Base-by-base conservation (phyloP, 2,888 invertebrate genomes). In the Tetanocera ferruginea region DNA sequence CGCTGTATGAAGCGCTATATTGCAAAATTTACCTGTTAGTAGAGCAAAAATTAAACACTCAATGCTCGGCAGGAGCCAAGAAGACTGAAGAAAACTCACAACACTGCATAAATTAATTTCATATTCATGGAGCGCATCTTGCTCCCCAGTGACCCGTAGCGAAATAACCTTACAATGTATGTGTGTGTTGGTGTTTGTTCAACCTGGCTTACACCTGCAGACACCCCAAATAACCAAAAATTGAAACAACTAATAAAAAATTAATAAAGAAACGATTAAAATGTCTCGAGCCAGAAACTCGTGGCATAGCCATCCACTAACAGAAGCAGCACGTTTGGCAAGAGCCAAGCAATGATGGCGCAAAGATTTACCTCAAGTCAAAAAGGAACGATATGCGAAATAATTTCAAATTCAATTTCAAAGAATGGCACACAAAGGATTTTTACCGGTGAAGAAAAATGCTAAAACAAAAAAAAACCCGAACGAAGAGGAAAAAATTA, bases 381-480 rank as follows among this genome's bases (percentile, higher is more conserved):
- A n/a, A n/a, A n/a, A 67, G 43, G 19, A 43, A 51, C 66, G 43
- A 52, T 75, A 80, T 80, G 80, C 79, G 81, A 83, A 84, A 84
- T 83, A 83, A 84, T 85, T 84, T 85, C 82, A 83, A 84, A 85
- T 85, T 84, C 84, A 85, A 85, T 85, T 84, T 84, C 80, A 81
- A 80, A 79, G 82, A 85, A 84, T 84, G 81, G 83, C 83, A 84
- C 84, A 83, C 84, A 83, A 82, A 84, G 84, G 84, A 85, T 31
- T 28, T 51, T 34, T 66, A 37, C 43, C 23, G 25, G 28, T 25
- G 57, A 57, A 37, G 57, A 57, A 37, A 19, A 57, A 57, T 11
- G 57, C n/a, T n/a, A 57, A 23, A 23, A 3, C 0, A 5, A 57
- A 23, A 25, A 57, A 57, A 57, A 57, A 25, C 23, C 23, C 11